Conservation (phyloP, 2,888 invertebrate genomes). For the Chrysina gloriosa region DNA sequence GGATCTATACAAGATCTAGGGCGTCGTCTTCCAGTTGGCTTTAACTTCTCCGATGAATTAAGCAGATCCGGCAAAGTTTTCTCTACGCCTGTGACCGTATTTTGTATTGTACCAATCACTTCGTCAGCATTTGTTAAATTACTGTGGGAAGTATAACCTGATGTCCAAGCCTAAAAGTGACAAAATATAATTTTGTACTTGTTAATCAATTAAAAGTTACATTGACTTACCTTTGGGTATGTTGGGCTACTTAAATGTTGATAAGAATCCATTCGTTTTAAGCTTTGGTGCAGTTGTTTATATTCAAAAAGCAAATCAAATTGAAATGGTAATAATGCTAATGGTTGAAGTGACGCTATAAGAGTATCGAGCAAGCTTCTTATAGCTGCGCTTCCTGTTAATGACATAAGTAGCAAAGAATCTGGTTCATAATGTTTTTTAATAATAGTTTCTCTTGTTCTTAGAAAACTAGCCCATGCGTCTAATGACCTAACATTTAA, state of each 20-base stretch:
- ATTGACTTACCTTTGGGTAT: constrained; percentile 56
- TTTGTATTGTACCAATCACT: constrained; percentile 64
- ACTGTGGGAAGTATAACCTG: constrained; percentile 35
- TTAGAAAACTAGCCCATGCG: constrained; percentile 89
- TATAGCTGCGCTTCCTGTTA: constrained; percentile 72
- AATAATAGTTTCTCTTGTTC: constrained; percentile 84
- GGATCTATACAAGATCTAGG: constrained; percentile 80
- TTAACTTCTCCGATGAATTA: constrained; percentile 69
- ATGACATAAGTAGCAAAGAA: constrained; percentile 76
- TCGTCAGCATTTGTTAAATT: constrained; percentile 63
- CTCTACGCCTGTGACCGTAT: constrained; percentile 66
- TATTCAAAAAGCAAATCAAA: constrained; percentile 85
- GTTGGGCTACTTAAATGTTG: constrained; percentile 62
- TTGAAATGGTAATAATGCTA: constrained; percentile 83
- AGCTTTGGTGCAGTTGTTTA: constrained; percentile 79
- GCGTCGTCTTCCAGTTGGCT: constrained; percentile 69
- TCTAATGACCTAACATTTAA: constrained; percentile 89
- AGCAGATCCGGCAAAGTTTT: constrained; percentile 69
- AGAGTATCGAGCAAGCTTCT: constrained; percentile 78
- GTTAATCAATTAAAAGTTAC: constrained; percentile 47
- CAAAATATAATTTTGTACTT: background rate
- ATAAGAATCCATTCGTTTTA: constrained; percentile 73
- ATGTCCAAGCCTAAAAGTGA: constrained; percentile 36
- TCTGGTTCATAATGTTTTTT: constrained; percentile 83
- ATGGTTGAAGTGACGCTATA: constrained; percentile 80